These are phyloP conservation scores for Bufotes viridis DNA, from an alignment of 2,797 vertebrate species.

Conservation along the genomic window DNA sequence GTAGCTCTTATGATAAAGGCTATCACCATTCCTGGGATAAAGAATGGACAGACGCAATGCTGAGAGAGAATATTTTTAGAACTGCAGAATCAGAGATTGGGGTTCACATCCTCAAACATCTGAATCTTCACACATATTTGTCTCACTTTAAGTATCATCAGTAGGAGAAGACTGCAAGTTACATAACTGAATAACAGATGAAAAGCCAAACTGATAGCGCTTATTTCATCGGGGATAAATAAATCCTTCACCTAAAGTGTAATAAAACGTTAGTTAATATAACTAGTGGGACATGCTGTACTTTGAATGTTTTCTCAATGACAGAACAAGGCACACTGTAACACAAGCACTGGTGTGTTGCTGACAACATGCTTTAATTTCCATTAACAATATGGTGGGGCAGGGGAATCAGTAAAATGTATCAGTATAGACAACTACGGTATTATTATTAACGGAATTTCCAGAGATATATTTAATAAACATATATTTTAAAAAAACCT, in stretches of 20 bases:
- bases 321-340: background rate
- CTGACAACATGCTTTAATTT: background rate
- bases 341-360: background rate
- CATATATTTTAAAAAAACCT: no score
- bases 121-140: background rate
- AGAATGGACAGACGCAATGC: background rate
- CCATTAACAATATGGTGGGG: background rate
- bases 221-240: background rate
- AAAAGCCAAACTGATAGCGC: background rate
- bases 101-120: background rate
- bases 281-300: slow-evolving; percentile 9
- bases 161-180: background rate
- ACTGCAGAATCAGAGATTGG: background rate
- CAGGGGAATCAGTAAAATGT: background rate
- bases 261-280: slow-evolving; percentile 17
- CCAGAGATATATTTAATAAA: no score
- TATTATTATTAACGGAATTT: no score
- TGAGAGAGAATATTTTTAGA: background rate
- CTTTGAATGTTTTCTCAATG: background rate
- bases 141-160: background rate
- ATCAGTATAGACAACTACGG: background rate
- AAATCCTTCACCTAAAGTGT: slow-evolving; percentile 1
- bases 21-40: background rate
- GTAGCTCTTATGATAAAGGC: background rate
- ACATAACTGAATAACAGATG: slow-evolving; percentile 22